Evolutionary conservation across 2,797 vertebrate genomes (phyloP), one percentile per base, ranked within the genome.

Genomic region (Alcedo quadribrachys): DNA sequence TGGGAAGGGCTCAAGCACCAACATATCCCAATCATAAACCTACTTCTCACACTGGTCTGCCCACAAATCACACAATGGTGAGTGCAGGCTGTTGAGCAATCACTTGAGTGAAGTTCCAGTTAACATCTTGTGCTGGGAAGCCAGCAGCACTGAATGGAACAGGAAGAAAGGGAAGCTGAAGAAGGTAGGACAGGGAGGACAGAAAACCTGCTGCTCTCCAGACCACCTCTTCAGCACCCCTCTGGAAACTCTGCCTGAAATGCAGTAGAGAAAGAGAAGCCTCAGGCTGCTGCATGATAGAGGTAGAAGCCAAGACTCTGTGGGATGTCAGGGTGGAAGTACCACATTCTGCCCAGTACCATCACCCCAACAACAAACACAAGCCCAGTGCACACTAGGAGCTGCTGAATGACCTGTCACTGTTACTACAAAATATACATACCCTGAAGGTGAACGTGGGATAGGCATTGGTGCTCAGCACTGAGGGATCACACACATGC

Each of bases 241-340:
- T 71, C 50, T 77, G 70, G 86, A 81, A 77, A 89, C 68, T 86
- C 93, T 86, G 84, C 48, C 76, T 91, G 89, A 83, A 96, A 91
- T 70, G 87, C 75, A 67, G 46, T 40, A 70, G 33, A 80, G 66
- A 83, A 93, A 89, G 62, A 87, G 27, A 95, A 85, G 43, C 76
- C 71, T 77, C 81, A 84, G 81, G 81, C 81, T 92, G 92, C 89
- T 90, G 89, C 76, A 85, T 77, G 89, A 76, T 75, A 96, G 94
- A 96, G 95, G 91, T 95, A 97, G 81, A 82, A 91, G 77, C 91
- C 90, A 94, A 93, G 80, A 95, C 74, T 85, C 83, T 85, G 84
- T 54, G 84, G 76, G 87, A 83, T 66, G 43, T 21, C 4, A 22
- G 82, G 15, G 27, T 30, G 35, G 45, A 96, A 80, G 88, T 82